A percentile compares a stretch with the other conserved stretches of the same genome.
phyloP scores from a whole-genome alignment of 2,113 vertebrate species.

The Anoplopoma fimbria region DNA sequence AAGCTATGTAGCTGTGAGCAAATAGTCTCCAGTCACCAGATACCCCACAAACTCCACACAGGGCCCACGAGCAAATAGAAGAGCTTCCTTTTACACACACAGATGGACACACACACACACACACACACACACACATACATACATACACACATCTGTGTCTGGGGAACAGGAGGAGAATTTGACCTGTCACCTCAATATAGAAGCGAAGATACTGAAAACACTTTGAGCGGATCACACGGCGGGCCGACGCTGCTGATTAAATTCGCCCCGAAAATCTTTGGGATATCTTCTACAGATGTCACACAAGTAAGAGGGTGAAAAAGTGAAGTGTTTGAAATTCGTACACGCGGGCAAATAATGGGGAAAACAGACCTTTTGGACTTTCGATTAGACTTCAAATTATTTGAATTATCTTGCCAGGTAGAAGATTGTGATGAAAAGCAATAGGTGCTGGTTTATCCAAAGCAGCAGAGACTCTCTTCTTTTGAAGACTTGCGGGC shows the following conservation, averaged over 20 bases:
- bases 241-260: background rate
- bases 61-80: conserved; percentile 50
- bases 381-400: background rate
- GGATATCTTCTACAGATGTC: background rate
- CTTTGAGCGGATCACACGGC: background rate
- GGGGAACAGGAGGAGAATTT: conserved; percentile 39
- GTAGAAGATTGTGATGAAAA: background rate
- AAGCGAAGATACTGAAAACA: conserved; percentile 9
- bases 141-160: conserved; percentile 25
- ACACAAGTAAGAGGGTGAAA: background rate
- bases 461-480: background rate
- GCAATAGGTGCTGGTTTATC: background rate
- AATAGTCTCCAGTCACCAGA: conserved; percentile 69
- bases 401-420: background rate
- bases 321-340: background rate
- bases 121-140: conserved; percentile 36
- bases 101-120: conserved; percentile 23
- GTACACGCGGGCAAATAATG: background rate
- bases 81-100: conserved; percentile 45
- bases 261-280: background rate
- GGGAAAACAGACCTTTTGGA: conserved; percentile 1
- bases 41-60: conserved; percentile 57
- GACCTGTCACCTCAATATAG: conserved; percentile 67
- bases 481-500: conserved; percentile 12
- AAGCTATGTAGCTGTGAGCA: conserved; percentile 55